Conservation (phyloP, 35 echinoderm and acorn worm species). For the Eucidaris tribuloides region DNA sequence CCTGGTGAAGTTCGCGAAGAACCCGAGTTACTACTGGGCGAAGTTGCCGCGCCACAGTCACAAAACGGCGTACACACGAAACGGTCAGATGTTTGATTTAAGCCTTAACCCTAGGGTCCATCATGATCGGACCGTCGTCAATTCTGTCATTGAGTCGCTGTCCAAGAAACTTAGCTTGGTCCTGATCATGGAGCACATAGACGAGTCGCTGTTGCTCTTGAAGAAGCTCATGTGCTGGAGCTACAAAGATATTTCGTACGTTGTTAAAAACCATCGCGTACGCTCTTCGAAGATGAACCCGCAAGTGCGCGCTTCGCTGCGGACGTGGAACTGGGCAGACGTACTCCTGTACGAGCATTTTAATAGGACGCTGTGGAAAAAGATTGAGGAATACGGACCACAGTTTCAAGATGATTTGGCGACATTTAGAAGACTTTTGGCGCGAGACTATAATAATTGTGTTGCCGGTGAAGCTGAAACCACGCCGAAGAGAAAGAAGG, state of each 20-base stretch:
- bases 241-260: slow-evolving; percentile 58
- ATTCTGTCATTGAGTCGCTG: not conserved
- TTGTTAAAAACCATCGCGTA: slow-evolving; percentile 34
- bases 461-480: not conserved
- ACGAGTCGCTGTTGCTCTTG: slow-evolving; percentile 67
- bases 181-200: slow-evolving; percentile 60
- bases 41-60: not conserved
- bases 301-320: slow-evolving; percentile 21
- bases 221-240: slow-evolving; percentile 57
- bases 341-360: slow-evolving; percentile 45
- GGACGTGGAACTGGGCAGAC: slow-evolving; percentile 51
- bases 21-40: not conserved
- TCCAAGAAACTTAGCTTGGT: slow-evolving; percentile 42
- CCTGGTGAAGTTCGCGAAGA: not conserved
- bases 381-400: slow-evolving; percentile 45
- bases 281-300: not conserved
- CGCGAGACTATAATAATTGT: not conserved
- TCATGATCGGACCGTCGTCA: slow-evolving; percentile 31
- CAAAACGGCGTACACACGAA: slow-evolving; percentile 26
- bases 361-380: slow-evolving; percentile 60
- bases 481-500: not conserved
- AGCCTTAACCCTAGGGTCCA: not conserved
- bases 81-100: slow-evolving; percentile 39
- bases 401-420: slow-evolving; percentile 36
- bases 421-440: slow-evolving; percentile 26